Conservation (phyloP, 2,888 invertebrate genomes). For the Cheilosia variabilis region DNA sequence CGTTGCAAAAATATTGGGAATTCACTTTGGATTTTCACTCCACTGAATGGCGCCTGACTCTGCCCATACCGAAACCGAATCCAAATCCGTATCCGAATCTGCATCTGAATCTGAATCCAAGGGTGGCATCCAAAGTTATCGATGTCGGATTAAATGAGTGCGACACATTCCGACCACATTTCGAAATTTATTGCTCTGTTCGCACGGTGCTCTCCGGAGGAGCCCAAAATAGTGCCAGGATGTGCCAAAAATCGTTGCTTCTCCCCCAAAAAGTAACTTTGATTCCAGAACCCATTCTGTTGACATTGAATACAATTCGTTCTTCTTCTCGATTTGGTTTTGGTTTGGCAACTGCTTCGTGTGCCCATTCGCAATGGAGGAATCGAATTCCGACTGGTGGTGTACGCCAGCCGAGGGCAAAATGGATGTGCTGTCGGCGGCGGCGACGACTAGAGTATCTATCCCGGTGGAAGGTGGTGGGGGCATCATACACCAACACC, state of each 20-base stretch:
- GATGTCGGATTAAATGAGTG: slow-evolving; percentile 74
- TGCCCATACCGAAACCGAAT: background rate
- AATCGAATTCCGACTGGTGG: slow-evolving; percentile 47
- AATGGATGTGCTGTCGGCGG: slow-evolving; percentile 26
- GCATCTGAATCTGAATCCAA: background rate
- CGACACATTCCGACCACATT: slow-evolving; percentile 74
- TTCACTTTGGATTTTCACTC: slow-evolving; percentile 62
- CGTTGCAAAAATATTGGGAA: slow-evolving; percentile 52
- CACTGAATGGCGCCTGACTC: slow-evolving; percentile 49
- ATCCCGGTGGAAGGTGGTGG: background rate
- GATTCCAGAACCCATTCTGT: slow-evolving; percentile 60
- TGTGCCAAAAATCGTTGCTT: slow-evolving; percentile 72
- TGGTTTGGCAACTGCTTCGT: slow-evolving; percentile 65
- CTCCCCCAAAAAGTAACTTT: slow-evolving; percentile 61
- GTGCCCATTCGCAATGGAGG: slow-evolving; percentile 32
- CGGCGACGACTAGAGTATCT: background rate
- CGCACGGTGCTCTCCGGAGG: slow-evolving; percentile 25
- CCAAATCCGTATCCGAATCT: background rate
- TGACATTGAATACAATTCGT: slow-evolving; percentile 69
- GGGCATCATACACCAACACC: slow-evolving; percentile 12
- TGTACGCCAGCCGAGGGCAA: slow-evolving; percentile 7
- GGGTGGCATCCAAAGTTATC: slow-evolving; percentile 59
- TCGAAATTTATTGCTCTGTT: slow-evolving; percentile 71
- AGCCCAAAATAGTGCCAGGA: slow-evolving; percentile 33
- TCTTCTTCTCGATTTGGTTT: slow-evolving; percentile 66